Evolutionary conservation across 2,113 vertebrate species (phyloP), one percentile per base, ranked within the genome.

Genomic region (Sinocyclocheilus maitianheensis): DNA sequence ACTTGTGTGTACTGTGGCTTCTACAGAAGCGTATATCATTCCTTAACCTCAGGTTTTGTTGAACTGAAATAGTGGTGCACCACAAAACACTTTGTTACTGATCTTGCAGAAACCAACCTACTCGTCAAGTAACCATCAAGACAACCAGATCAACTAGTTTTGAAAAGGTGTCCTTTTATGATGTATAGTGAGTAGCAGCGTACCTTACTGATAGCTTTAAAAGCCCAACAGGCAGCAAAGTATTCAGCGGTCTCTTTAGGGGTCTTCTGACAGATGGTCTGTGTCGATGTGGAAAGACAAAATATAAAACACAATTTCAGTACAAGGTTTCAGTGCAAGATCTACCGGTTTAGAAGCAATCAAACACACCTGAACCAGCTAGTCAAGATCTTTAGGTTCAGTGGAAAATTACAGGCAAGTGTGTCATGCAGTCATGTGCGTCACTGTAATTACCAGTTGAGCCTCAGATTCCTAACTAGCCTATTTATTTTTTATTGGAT

Each of bases 191-290:
- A 46, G 37, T n/a, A n/a, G 20, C 0, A 40, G 22, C 24, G 83
- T 92, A 99, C 98, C 97, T 97, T 98, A 92, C 97, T 99, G 91
- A 99, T 97, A 90, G 97, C 96, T 11, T 97, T 95, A 84, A 99
- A 90, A 0, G 98, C 95, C 1, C 93, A 95, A n/a, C 93, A 93
- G 24, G 97, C 96, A 22, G 96, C 95, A 85, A 93, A 95, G 22
- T 96, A 97, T 0, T 94, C 94, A 0, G 95, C 91, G 0, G 91
- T 92, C 80, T 89, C 84, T 0, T 90, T 34, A n/a, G 91, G 91
- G 0, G 96, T 96, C 94, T 98, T 99, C 84, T 99, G 96, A 87
- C 97, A 97, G 81, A 99, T 95, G 0, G 98, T 99, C 98, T 99
- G 89, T 34, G 90, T 48, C 55, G 34, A 79, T 40, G 51, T 82